Conservation (phyloP, 2,797 vertebrate genomes). For the Betta splendens region DNA sequence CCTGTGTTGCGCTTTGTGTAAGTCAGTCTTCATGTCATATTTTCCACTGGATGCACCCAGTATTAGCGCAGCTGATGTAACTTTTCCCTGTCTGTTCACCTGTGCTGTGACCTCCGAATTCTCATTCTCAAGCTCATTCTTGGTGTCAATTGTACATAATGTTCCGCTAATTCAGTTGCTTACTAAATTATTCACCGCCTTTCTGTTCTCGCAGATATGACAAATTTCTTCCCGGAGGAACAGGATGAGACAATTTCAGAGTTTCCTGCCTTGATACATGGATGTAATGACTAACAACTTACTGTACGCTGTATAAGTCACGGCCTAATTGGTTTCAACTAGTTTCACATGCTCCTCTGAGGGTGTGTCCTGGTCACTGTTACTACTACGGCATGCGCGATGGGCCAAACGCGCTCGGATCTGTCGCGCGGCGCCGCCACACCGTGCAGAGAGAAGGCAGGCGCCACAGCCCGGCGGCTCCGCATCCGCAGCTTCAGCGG, state of each 20-base stretch:
- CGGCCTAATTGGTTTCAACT: constrained; percentile 3
- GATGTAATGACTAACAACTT: constrained; percentile 50
- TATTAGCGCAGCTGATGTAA: background rate
- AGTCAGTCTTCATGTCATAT: background rate
- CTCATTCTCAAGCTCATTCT: background rate
- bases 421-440: constrained; percentile 44
- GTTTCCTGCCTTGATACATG: constrained; percentile 9
- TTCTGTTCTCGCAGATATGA: constrained; percentile 53
- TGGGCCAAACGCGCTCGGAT: constrained; percentile 79
- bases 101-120: background rate
- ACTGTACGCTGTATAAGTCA: constrained; percentile 26
- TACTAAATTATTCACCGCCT: constrained; percentile 25
- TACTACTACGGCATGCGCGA: constrained; percentile 76
- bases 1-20: background rate
- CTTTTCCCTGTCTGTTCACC: background rate
- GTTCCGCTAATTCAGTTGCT: constrained; percentile 2
- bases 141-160: background rate
- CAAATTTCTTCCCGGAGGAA: background rate
- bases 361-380: constrained; percentile 63
- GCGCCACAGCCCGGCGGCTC: constrained; percentile 35
- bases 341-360: constrained; percentile 34
- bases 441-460: constrained; percentile 49
- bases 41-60: background rate
- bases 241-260: background rate
- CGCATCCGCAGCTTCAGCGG: constrained; percentile 36